Evolutionary conservation across 2,797 vertebrate species (phyloP), one percentile per base, ranked within the genome.

Genomic region (Halcyon smyrnensis): DNA sequence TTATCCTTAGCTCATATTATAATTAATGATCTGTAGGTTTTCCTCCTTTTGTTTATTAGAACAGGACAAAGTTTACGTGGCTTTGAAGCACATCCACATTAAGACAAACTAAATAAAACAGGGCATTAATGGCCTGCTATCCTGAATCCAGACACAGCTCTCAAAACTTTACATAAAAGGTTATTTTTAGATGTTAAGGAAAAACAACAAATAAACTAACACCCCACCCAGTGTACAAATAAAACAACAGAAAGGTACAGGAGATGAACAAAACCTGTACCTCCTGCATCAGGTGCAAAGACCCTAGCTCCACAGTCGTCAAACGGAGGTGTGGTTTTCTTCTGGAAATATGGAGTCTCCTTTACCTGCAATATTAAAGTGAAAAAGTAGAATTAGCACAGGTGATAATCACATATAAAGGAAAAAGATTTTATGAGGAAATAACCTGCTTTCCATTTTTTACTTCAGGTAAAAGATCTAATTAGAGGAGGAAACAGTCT

Each of bases 321-420:
- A 59, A 98, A 98, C 1, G 99, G 98, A 30, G 99, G 99, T 75
- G 98, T 97, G 24, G 98, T 98, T 98, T 99, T 99, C 97, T 99
- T 99, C 96, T 99, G 99, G 96, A 99, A 99, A 98, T 99, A 99
- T 0, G 99, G 98, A 9, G 98, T 98, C 95, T 99, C 99, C 91
- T 99, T 98, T 90, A 99, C 98, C 98, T 99, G 94, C 48, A 97
- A 95, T n/a, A 95, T 85, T 48, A 19, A 96, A 53, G 43, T 27
- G 27, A 94, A 84, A 94, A 94, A 84, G 34, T 50, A 82, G 89
- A 92, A 89, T 92, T 30, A 96, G 51, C 15, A 69, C 14, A 56
- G 15, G 14, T 48, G 62, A 74, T 36, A 90, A 36, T 25, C 16
- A 70, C 37, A 51, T 21, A 87, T 16, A 83, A 87, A n/a, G 24